Evolutionary conservation across 1,140 invertebrate species (phyloP).

Genomic region (Dermatophagoides farinae): DNA sequence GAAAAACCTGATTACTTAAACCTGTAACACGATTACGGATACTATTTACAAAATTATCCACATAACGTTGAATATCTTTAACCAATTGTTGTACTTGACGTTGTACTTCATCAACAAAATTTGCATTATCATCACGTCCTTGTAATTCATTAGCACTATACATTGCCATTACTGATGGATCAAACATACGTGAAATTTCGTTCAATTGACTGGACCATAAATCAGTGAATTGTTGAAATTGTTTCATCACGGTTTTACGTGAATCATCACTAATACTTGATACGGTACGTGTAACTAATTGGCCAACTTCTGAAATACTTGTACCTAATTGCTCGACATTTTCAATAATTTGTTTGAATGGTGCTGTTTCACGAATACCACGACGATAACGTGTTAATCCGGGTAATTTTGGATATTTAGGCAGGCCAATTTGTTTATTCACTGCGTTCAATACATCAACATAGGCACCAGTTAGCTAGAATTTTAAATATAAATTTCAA

Average conservation of each 20-base stretch:
- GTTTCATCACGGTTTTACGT: background rate
- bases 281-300: background rate
- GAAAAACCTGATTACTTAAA: too few relatives aligned
- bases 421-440: background rate
- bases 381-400: background rate
- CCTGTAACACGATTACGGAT: background rate
- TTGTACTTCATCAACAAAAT: background rate
- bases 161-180: background rate
- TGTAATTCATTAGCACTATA: background rate
- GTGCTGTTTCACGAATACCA: background rate
- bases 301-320: background rate
- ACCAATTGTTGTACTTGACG: background rate
- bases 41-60: background rate
- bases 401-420: background rate
- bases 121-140: background rate
- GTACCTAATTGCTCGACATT: background rate
- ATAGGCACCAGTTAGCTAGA: background rate
- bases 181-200: background rate
- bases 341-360: background rate
- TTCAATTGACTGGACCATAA: slow-evolving; percentile 4
- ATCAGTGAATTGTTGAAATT: background rate
- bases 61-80: background rate
- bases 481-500: background rate
- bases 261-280: background rate
- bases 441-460: background rate